Evolutionary conservation across 2,113 vertebrate genomes (phyloP), one percentile per base, ranked within the genome.

Genomic region (Sander lucioperca): DNA sequence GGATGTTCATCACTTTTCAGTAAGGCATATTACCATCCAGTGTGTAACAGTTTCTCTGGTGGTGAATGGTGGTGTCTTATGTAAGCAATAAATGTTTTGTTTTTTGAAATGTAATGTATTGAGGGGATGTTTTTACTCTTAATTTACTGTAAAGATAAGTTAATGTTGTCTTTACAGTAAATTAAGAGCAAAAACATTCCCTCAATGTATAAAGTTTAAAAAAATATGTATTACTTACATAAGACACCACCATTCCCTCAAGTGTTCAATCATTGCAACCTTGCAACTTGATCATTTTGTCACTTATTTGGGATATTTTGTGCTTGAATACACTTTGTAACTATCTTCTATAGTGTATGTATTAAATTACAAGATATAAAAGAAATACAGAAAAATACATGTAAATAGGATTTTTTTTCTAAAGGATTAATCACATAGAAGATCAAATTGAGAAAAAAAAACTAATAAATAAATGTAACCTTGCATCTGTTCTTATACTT

Each of bases 1-100:
- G 77, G 69, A 74, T 62, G 70, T 45, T 1, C 59, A 25, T 64
- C 6, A n/a, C n/a, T 56, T 57, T 25, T 58, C 59, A 76, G 30
- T n/a, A n/a, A n/a, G n/a, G n/a, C n/a, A n/a, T n/a, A n/a, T n/a
- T n/a, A n/a, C n/a, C n/a, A n/a, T n/a, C n/a, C n/a, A n/a, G n/a
- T n/a, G n/a, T n/a, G n/a, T n/a, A n/a, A n/a, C 39, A 43, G 9
- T 39, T 10, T 43, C 39, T 43, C 39, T 43, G 39, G 10, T 43
- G 39, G 8, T 39, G 39, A 39, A 39, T 39, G 39, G 39, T 11
- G 10, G 9, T 43, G 39, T 43, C 39, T 11, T 43, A 11, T 43
- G 10, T 43, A 43, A 43, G 39, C 10, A 11, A 43, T 43, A 43
- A 2, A 66, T 66, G n/a, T 43, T 39, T 16, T 39, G 39, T 9